Evolutionary conservation across 2,888 invertebrate genomes (phyloP), one percentile per base, ranked within the genome.

Genomic region (Stegana nigrithorax): DNA sequence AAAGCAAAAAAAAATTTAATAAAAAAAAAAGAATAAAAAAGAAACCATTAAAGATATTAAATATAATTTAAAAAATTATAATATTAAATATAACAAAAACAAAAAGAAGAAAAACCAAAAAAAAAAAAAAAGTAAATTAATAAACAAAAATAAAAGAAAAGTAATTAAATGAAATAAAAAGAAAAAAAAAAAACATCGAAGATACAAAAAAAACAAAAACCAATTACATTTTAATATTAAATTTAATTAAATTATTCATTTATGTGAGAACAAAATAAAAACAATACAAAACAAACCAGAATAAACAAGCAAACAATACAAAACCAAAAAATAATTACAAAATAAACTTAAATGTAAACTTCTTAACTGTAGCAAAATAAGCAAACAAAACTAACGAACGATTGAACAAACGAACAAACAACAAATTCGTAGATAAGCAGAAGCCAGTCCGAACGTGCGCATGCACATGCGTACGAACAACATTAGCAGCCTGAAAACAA

Each of bases 61-160:
- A 66, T 64, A 62, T 63, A 66, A 66, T 62, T 65, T 69, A 65
- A n/a, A n/a, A n/a, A 58, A 10, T 21, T 19, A 57, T 45, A 17
- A 17, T 21, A 58, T 29, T 12, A 45, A 68, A 45, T 67, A 70
- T 61, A 65, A 58, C 62, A 59, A 66, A 68, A 67, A 59, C 17
- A 60, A 64, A 62, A 62, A 65, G 62, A 14, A 32, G 36, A 66
- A 68, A 59, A 65, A 74, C 67, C 64, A 65, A 72, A 66, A 69
- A 62, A 62, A 58, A 58, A 60, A 62, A 12, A 53, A 42, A 59
- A 32, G 29, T 32, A 25, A 44, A 19, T 36, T n/a, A 36, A 10
- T 36, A 2, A 1, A 36, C 10, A 36, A 36, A 36, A n/a, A n/a
- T 36, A 36, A 36, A 36, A n/a, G 36, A 36, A n/a, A 36, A 36